These are phyloP conservation scores for Drosophila kanekoi DNA, from an alignment of 2,888 invertebrate genomes.

Conservation along the genomic window DNA sequence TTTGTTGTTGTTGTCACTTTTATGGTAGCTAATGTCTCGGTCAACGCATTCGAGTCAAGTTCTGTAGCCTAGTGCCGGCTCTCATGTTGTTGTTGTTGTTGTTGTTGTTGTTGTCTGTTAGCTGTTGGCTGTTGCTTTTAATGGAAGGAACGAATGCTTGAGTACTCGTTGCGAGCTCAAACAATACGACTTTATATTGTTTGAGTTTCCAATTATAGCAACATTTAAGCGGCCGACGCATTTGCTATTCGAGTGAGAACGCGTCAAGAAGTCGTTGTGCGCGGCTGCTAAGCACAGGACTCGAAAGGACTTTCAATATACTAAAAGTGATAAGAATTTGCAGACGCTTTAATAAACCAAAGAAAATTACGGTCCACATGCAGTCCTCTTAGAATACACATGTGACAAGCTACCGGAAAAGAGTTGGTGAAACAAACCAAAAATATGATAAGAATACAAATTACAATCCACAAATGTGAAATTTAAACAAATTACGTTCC, in stretches of 20 bases:
- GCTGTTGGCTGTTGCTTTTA: conserved; percentile 28
- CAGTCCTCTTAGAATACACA: not conserved
- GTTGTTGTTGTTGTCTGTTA: conserved; percentile 25
- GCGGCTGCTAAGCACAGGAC: conserved; percentile 4
- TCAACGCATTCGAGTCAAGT: conserved; percentile 78
- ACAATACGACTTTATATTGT: conserved; percentile 25
- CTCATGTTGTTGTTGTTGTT: conserved; percentile 18
- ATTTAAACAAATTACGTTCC: not conserved
- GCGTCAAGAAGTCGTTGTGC: conserved; percentile 66
- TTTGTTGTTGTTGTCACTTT: conserved; percentile 42
- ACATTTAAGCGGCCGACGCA: conserved; percentile 61
- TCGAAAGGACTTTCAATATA: not conserved
- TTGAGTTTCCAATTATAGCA: conserved; percentile 49
- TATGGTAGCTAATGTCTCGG: conserved; percentile 74
- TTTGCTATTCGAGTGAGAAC: conserved; percentile 64
- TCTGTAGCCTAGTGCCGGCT: conserved; percentile 55
- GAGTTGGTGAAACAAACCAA: no score
- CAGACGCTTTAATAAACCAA: no score
- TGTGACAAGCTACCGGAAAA: no score
- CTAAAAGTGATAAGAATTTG: not conserved
- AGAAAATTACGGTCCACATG: conserved; percentile 1
- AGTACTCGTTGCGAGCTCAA: conserved; percentile 28
- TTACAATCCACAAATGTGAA: no score
- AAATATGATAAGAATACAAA: no score
- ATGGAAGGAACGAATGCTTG: conserved; percentile 67